Evolutionary conservation across 2,888 invertebrate species (phyloP).

Genomic region (Macaria notata): DNA sequence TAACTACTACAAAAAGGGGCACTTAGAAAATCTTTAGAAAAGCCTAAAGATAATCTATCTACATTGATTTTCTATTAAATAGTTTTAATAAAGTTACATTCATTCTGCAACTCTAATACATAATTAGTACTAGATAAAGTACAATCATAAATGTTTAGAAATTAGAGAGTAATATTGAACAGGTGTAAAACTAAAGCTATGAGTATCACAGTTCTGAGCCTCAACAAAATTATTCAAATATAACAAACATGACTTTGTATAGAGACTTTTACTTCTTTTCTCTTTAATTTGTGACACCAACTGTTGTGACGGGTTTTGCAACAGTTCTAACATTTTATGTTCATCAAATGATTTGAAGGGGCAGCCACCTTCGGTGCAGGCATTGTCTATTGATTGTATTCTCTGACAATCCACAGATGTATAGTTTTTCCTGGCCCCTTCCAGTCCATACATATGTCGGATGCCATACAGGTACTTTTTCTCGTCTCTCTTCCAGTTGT

Average conservation of each 20-base stretch:
- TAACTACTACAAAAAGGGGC: too few relatives aligned
- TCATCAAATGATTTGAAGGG: conserved; percentile 83
- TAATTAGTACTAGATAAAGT: too few relatives aligned
- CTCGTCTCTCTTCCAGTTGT: conserved; percentile 84
- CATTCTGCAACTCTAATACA: too few relatives aligned
- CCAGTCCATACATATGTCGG: conserved; percentile 87
- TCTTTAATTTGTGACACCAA: conserved; percentile 55
- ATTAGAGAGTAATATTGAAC: conserved; percentile 58
- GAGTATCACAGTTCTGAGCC: conserved; percentile 48
- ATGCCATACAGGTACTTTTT: conserved; percentile 86
- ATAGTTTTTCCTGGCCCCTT: conserved; percentile 85
- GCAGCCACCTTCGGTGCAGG: conserved; percentile 83
- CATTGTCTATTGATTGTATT: conserved; percentile 79
- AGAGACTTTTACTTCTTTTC: conserved; percentile 47
- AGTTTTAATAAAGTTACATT: too few relatives aligned
- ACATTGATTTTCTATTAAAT: too few relatives aligned
- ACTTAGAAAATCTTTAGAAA: too few relatives aligned
- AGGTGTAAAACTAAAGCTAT: conserved; percentile 66
- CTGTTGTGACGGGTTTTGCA: conserved; percentile 46
- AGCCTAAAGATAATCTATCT: too few relatives aligned
- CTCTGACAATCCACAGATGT: conserved; percentile 80
- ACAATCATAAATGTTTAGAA: conserved; percentile 21
- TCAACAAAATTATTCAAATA: conserved; percentile 42
- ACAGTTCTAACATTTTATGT: conserved; percentile 56
- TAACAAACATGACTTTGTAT: conserved; percentile 57